Evolutionary conservation across 2,888 invertebrate genomes (phyloP), one percentile per base, ranked within the genome.

Genomic region (Dromius quadrimaculatus): DNA sequence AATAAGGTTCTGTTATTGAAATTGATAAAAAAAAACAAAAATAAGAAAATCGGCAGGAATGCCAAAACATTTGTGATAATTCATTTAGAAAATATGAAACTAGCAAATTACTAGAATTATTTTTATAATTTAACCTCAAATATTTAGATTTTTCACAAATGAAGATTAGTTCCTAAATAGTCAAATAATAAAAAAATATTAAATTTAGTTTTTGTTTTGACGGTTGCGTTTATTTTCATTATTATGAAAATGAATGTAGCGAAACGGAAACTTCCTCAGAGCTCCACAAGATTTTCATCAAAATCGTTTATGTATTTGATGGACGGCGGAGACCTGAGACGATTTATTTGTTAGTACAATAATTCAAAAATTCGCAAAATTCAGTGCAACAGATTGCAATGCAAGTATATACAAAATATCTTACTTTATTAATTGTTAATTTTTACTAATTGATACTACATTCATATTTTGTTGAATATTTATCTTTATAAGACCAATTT

Each of bases 301-400:
- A n/a, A n/a, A n/a, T n/a, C n/a, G n/a, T n/a, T n/a, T n/a, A n/a
- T n/a, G n/a, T n/a, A n/a, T n/a, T n/a, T n/a, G n/a, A n/a, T n/a
- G n/a, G n/a, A n/a, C n/a, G n/a, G n/a, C n/a, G n/a, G n/a, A n/a
- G n/a, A n/a, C n/a, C n/a, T n/a, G n/a, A n/a, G n/a, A n/a, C n/a
- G n/a, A n/a, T n/a, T n/a, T n/a, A n/a, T n/a, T n/a, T n/a, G n/a
- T n/a, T n/a, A n/a, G n/a, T n/a, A n/a, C n/a, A 36, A 36, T 36
- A 36, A 36, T 36, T 59, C 20, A 41, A 62, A 41, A 62, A 62
- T 62, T 65, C 65, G 54, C 65, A 65, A 65, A 65, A 23, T 50
- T 38, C 54, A 54, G 38, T 65, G 65, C 65, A 65, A 65, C 50
- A 36, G 34, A n/a, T 64, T 50, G 54, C 65, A 65, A 65, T 65